Evolutionary conservation across 2,888 invertebrate genomes (phyloP), one percentile per base, ranked within the genome.

Genomic region (Phanerotoma sp.): DNA sequence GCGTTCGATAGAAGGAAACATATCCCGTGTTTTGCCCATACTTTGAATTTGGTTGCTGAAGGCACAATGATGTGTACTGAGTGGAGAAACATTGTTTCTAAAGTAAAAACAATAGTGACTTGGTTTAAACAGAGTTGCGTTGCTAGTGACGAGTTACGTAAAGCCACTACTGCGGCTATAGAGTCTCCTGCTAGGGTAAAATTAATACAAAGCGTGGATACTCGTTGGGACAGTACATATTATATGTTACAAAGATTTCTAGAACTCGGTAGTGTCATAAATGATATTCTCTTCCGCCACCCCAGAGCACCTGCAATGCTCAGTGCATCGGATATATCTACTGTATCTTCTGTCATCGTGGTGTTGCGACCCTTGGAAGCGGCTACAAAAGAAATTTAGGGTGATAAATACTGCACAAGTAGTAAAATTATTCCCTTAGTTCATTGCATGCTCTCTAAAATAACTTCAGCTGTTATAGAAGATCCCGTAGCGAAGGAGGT

Each of bases 381-480:
- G 42, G 70, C 69, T 9, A 71, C 72, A 10, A 71, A 66, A 38
- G 68, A 73, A 69, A 58, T 72, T 32, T 71, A 64, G 32, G 69
- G 69, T 4, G 67, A 71, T 60, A 69, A 69, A 56, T 71, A 73
- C 47, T 66, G 62, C 61, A 51, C 66, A 21, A 65, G 61, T 35
- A 66, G 66, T 46, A 68, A 66, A 47, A 38, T 67, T n/a, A 68
- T 68, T 32, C 65, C 62, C 30, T 54, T 64, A 54, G 54, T 66
- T 9, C 66, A 60, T 45, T 66, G 65, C 62, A 42, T 65, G 20
- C 3, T 44, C 10, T 42, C 11, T 6, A 51, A 51, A 18, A 4
- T 51, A 2, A 42, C 20, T 1, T 53, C 32, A 59, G 40, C 45
- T 35, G 37, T 20, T 18, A 5, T 50, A 9, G 49, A 40, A 37